Conservation (phyloP, 1,140 invertebrate species). For the Drosophila serrata region DNA sequence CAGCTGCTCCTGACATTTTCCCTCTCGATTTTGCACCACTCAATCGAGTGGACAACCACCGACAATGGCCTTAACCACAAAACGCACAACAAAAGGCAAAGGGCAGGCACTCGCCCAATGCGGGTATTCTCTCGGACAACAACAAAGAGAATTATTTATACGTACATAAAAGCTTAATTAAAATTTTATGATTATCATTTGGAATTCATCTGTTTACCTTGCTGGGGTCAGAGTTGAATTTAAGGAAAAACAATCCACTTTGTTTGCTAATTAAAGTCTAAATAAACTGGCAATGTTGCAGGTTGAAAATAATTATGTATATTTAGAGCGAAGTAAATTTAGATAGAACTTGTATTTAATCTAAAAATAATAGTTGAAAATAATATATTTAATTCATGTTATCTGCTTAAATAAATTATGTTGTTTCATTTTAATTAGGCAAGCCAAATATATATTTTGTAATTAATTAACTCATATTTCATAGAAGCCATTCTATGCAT, state of each 20-base stretch:
- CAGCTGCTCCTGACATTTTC: slow-evolving; percentile 52
- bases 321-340: neutral
- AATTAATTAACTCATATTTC: slow-evolving; percentile 17
- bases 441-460: neutral
- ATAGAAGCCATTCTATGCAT: neutral
- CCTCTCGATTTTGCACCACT: slow-evolving; percentile 34
- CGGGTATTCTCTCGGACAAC: slow-evolving; percentile 17
- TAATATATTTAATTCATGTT: neutral
- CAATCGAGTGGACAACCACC: slow-evolving; percentile 41
- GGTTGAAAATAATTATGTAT: neutral
- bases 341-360: neutral
- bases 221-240: slow-evolving; percentile 25
- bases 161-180: slow-evolving; percentile 65
- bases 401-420: neutral
- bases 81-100: slow-evolving; percentile 34
- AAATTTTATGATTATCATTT: slow-evolving; percentile 69
- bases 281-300: neutral
- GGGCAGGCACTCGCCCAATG: slow-evolving; percentile 33
- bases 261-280: slow-evolving; percentile 33
- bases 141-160: slow-evolving; percentile 18
- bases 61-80: slow-evolving; percentile 29
- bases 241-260: slow-evolving; percentile 8
- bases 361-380: neutral
- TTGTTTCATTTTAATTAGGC: neutral
- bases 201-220: slow-evolving; percentile 52